Base-by-base conservation (phyloP, 2,888 invertebrate genomes). In the Epistrophe eligans region DNA sequence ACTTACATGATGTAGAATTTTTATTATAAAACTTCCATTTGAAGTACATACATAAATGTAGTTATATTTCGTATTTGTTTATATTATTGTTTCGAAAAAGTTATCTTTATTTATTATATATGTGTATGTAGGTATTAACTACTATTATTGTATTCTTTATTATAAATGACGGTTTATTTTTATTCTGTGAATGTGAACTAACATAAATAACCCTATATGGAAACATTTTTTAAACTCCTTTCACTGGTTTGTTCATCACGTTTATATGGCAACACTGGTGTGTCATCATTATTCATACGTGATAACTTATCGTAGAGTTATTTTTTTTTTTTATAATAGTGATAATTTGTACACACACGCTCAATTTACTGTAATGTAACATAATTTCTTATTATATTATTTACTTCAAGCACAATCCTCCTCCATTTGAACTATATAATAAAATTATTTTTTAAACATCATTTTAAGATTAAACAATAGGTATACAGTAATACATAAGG, bases 231-330 rank as follows among this genome's bases (percentile, higher is more conserved):
- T 19, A 19, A 50, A 19, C 50, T 19, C 11, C 11, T 17, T 48
- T 19, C 19, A 10, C 4, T 11, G 17, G n/a, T 10, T 4, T 50
- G 8, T 17, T 9, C n/a, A 17, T 0, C 6, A 19, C 19, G 15
- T 24, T n/a, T 6, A 32, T 10, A 28, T 11, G 52, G 28, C 11
- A 52, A 19, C 52, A 15, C 76, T 52, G 28, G 35, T 55, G 13
- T 64, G 64, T 45, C 45, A 64, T 67, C n/a, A 17, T 48, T 77
- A 40, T 55, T 58, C 57, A 57, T 24, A 58, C 60, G 50, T 50
- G 60, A 52, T 67, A 67, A 52, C 72, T 67, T 83, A 79, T 73
- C 83, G 55, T 35, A 50, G 43, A 77, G 43, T 58, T 64, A 71
- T 60, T 43, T 66, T 38, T 24, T n/a, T 24, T 38, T 66, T 77